These are phyloP conservation scores for Aplysina aerophoba DNA, from an alignment of 37 sponge, comb jelly and placozoan genomes.

Conservation along the genomic window DNA sequence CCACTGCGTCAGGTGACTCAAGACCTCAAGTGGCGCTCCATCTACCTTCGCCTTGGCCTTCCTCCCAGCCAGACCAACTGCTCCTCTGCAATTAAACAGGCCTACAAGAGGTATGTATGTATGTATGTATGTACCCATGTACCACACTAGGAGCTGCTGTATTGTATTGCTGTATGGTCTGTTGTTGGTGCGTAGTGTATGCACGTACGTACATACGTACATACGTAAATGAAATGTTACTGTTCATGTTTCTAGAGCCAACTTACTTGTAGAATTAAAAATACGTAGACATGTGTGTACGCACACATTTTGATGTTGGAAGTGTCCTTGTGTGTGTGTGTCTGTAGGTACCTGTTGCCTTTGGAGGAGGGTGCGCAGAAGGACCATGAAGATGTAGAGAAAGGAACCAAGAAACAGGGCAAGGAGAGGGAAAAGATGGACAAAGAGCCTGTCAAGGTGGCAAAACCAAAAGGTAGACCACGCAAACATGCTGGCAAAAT, in stretches of 20 bases:
- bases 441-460: background rate
- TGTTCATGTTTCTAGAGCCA: too few species aligned
- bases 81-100: slow-evolving; percentile 62
- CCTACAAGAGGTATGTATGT: slow-evolving; percentile 69
- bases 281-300: background rate
- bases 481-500: background rate
- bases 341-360: slow-evolving; percentile 58
- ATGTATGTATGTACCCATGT: background rate
- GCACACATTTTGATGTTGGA: background rate
- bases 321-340: background rate
- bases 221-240: background rate
- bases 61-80: slow-evolving; percentile 51
- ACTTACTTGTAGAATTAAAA: too few species aligned
- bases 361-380: slow-evolving; percentile 43
- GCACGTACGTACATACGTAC: background rate
- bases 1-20: slow-evolving; percentile 47
- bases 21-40: slow-evolving; percentile 80
- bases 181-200: background rate
- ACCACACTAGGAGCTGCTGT: background rate
- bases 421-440: background rate
- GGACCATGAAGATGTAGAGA: slow-evolving; percentile 16
- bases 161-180: background rate
- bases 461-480: background rate
- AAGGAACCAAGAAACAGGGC: background rate
- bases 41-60: slow-evolving; percentile 74